A percentile compares a stretch with the other conserved stretches of the same genome.
These are phyloP conservation scores for Drosophila formosana DNA, from an alignment of 2,888 invertebrate species.

Conservation along the genomic window DNA sequence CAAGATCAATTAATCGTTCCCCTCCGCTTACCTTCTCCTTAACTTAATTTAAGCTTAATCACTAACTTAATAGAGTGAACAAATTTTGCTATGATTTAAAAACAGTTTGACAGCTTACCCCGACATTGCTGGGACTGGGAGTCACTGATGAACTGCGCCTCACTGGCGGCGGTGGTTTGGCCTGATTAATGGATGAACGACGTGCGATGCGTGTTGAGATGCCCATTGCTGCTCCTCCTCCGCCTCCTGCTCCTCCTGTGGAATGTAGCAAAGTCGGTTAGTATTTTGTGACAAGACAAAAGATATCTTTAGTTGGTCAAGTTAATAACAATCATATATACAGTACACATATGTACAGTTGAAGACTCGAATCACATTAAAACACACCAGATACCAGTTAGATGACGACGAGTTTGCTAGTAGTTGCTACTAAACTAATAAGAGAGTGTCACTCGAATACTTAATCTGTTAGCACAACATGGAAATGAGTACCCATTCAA, in stretches of 20 bases:
- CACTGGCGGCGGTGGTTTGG: constrained; percentile 93
- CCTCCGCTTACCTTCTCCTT: constrained; percentile 13
- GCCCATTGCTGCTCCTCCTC: constrained; percentile 37
- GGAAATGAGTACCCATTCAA: constrained; percentile 3
- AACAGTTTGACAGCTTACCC: constrained; percentile 75
- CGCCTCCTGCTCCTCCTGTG: constrained; percentile 64
- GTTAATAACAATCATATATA: constrained; percentile 53
- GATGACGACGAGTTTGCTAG: constrained; percentile 11
- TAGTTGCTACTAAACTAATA: constrained; percentile 15
- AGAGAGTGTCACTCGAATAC: constrained; percentile 11
- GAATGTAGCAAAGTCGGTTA: constrained; percentile 33
- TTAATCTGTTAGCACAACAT: constrained; percentile 42
- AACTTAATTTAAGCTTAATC: constrained; percentile 37
- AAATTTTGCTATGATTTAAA: neutral
- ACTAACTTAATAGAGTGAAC: constrained; percentile 50
- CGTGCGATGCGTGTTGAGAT: constrained; percentile 83
- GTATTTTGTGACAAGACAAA: constrained; percentile 6
- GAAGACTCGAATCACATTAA: constrained; percentile 60
- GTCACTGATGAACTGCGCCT: constrained; percentile 90
- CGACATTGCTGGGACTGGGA: constrained; percentile 83
- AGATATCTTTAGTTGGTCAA: constrained; percentile 1
- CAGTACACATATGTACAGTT: constrained; percentile 55
- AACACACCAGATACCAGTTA: constrained; percentile 60
- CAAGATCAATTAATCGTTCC: constrained; percentile 22
- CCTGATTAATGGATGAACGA: constrained; percentile 85